A percentile compares a stretch with the other conserved stretches of the same genome.
Conservation (phyloP, 2,797 vertebrate species). For the Decapterus maruadsi region DNA sequence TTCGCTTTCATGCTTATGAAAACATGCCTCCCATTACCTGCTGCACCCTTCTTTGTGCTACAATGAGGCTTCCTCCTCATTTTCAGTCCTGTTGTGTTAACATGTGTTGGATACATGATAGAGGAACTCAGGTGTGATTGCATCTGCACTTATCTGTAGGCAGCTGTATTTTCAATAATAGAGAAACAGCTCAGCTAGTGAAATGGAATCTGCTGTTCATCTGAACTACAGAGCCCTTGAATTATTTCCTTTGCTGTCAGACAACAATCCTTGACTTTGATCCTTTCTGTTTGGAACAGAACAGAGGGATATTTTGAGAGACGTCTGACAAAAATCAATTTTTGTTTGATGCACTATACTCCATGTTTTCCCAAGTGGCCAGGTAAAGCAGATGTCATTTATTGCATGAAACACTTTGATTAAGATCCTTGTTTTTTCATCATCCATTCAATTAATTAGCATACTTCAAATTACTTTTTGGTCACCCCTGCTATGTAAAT, state of each 20-base stretch:
- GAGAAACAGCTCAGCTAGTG: not conserved
- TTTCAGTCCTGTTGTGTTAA: not conserved
- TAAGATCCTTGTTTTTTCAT: not conserved
- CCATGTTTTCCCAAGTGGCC: not conserved
- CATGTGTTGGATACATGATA: not conserved
- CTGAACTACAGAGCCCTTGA: slow-evolving; percentile 4
- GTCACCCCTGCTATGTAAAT: too few species aligned
- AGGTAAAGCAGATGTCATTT: not conserved
- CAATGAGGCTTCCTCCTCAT: not conserved
- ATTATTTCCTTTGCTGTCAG: slow-evolving; percentile 14
- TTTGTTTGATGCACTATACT: not conserved
- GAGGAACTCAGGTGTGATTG: not conserved
- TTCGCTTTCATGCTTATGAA: slow-evolving; percentile 13
- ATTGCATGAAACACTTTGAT: too few species aligned
- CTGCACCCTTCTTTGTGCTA: not conserved
- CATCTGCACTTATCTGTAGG: not conserved
- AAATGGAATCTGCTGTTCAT: slow-evolving; percentile 34
- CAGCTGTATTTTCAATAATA: not conserved
- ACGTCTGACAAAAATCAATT: not conserved
- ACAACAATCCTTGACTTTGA: slow-evolving; percentile 23
- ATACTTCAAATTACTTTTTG: too few species aligned
- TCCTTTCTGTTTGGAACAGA: slow-evolving; percentile 8
- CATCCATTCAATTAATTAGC: not conserved
- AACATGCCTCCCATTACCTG: slow-evolving; percentile 1
- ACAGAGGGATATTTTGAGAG: not conserved